phyloP scores from a whole-genome alignment of 2,888 invertebrate genomes.

The Zelleria hepariella region DNA sequence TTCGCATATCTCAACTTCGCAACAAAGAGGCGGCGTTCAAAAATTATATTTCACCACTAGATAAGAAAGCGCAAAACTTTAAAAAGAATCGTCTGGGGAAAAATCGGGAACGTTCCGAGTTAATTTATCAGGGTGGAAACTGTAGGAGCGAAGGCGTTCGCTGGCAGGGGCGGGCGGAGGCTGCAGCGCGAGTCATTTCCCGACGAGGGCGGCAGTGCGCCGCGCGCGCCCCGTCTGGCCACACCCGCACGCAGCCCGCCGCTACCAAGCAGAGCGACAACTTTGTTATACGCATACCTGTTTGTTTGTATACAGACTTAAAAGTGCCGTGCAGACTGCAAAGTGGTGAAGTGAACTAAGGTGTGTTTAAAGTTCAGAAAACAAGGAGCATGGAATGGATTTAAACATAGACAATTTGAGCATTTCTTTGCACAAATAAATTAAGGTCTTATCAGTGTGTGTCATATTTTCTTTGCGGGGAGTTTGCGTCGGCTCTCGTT shows the following conservation, averaged over 20 bases:
- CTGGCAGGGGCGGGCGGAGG: constrained; percentile 47
- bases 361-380: not conserved
- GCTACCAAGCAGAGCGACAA: constrained; percentile 8
- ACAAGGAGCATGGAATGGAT: not conserved
- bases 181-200: constrained; percentile 46
- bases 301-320: not conserved
- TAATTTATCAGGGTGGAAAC: constrained; percentile 15
- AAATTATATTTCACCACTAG: too few relatives aligned
- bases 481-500: constrained; percentile 41
- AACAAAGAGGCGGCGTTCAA: too few relatives aligned
- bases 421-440: constrained; percentile 19
- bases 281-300: not conserved
- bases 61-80: not conserved
- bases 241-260: constrained; percentile 23
- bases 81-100: too few relatives aligned
- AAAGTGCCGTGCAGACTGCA: not conserved
- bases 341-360: not conserved
- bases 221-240: constrained; percentile 32
- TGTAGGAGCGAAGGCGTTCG: constrained; percentile 56
- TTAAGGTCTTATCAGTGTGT: constrained; percentile 41
- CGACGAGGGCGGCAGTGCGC: constrained; percentile 56
- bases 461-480: constrained; percentile 44
- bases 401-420: not conserved
- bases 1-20: not conserved
- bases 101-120: not conserved